Evolutionary conservation across 1,140 invertebrate genomes (phyloP), one percentile per base, ranked within the genome.

Genomic region (Drosophila arawakana): DNA sequence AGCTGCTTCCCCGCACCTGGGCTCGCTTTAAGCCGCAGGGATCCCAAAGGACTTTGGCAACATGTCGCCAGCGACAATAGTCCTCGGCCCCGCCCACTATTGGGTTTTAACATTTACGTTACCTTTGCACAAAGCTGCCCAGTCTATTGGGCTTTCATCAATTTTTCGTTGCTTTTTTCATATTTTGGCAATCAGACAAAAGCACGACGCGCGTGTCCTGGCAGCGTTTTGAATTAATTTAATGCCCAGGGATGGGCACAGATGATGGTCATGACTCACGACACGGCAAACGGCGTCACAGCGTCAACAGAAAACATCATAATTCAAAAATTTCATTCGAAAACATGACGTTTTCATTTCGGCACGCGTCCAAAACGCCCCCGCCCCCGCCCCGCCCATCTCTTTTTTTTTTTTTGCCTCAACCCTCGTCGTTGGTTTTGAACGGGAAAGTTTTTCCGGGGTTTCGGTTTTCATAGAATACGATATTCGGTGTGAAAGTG

Each of bases 291-390:
- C 63, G 80, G 80, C 80, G 71, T 70, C 55, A 58, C 69, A 44
- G 60, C 65, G 71, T 74, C 75, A 80, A 74, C 73, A 78, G 67
- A 66, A 77, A 85, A 85, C 82, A 85, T 82, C 83, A 88, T 89
- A 88, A 88, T 88, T 88, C 83, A 88, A 89, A 88, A 88, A 89
- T 77, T 84, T 89, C 80, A 88, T 88, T 89, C 84, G 74, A 88
- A 88, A 88, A 89, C 83, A 88, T 88, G 83, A 88, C 83, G 84
- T 89, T 88, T 88, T 88, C 84, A 89, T 86, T 86, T 86, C 80
- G 83, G 83, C 83, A 89, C 83, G 83, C 83, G 84, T 65, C 61
- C 52, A 21, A 6, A 18, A 60, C 44, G 9, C 54, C 57, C 35
- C 15, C 35, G 8, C 34, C n/a, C 15, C 15, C 15, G 15, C 15